These are phyloP conservation scores for Herpailurus yagouaroundi DNA, from an alignment of 2,113 vertebrate species.

Conservation along the genomic window DNA sequence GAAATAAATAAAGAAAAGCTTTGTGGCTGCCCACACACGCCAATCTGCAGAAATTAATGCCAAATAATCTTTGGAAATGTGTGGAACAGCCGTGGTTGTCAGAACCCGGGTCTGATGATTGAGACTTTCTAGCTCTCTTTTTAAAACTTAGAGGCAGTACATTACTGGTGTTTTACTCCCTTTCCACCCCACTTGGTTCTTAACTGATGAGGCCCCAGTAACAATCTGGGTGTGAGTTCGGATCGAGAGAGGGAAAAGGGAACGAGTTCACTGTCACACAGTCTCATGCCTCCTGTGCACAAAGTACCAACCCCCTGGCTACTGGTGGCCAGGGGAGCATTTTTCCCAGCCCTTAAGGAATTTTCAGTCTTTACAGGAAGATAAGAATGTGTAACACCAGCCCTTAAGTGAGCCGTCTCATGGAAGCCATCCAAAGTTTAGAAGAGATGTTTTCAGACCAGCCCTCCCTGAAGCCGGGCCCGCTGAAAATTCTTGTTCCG, in stretches of 20 bases:
- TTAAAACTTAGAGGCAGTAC: neutral
- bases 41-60: conserved; percentile 51
- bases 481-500: neutral
- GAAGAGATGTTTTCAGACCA: neutral
- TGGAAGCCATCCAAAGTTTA: neutral
- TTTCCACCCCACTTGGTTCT: neutral
- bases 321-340: too few species aligned
- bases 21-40: neutral
- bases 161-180: neutral
- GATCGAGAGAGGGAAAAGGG: neutral
- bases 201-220: neutral
- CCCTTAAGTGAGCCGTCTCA: neutral
- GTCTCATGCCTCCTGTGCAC: fast-evolving
- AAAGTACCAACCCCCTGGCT: fast-evolving
- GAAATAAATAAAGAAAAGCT: neutral
- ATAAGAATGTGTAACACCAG: neutral
- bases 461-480: neutral
- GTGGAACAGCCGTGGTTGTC: neutral
- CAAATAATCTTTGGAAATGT: conserved; percentile 43
- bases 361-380: neutral
- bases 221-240: neutral
- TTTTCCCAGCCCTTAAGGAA: neutral
- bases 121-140: conserved; percentile 47
- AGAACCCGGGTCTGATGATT: neutral
- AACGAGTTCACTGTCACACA: fast-evolving